phyloP scores from a whole-genome alignment of 2,113 vertebrate genomes.

The Ciconia stormi region DNA sequence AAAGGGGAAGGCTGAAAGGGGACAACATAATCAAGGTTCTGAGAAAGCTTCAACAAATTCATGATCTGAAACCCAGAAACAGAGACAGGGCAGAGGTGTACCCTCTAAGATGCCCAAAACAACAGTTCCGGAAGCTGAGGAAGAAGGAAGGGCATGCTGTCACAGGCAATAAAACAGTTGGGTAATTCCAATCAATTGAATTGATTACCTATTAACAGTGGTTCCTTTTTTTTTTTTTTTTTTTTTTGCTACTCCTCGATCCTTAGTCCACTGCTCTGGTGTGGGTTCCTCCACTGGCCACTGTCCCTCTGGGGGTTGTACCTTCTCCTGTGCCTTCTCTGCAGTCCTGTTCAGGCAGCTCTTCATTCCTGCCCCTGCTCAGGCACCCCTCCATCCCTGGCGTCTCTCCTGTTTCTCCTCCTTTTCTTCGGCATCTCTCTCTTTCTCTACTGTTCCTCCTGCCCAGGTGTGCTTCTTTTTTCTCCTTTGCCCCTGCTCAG shows the following conservation, averaged over 20 bases:
- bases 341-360: background rate
- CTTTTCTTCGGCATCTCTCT: background rate
- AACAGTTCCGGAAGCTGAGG: background rate
- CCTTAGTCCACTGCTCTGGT: background rate
- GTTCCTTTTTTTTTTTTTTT: background rate
- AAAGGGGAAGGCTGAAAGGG: background rate
- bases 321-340: background rate
- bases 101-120: background rate
- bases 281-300: background rate
- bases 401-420: background rate
- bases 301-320: background rate
- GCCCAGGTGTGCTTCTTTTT: background rate
- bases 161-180: rapidly evolving
- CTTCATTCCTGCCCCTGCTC: background rate
- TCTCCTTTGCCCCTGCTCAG: background rate
- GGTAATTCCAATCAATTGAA: background rate
- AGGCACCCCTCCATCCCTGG: background rate
- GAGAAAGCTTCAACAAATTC: background rate
- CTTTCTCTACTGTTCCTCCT: background rate
- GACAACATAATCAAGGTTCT: background rate
- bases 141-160: background rate
- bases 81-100: background rate
- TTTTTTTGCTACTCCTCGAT: background rate
- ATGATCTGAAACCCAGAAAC: background rate
- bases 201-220: background rate